phyloP scores from a whole-genome alignment of 2,888 invertebrate genomes.

The Brachyopa scutellaris region DNA sequence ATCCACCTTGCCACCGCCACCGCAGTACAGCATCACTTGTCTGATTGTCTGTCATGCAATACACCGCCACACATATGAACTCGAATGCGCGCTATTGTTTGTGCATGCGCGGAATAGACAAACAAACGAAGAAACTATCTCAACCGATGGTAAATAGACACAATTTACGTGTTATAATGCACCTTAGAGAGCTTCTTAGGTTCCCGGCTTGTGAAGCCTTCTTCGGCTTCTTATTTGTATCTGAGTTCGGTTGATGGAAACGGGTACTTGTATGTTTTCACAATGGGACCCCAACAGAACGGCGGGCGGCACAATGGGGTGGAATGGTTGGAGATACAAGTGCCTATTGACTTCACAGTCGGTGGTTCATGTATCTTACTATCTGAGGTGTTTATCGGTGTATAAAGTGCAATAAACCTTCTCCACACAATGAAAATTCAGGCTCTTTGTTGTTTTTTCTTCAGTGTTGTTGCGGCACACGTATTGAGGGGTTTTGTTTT shows the following conservation, averaged over 20 bases:
- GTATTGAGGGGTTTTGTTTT: not conserved
- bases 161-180: slow-evolving; percentile 69
- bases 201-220: not conserved
- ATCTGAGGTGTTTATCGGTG: slow-evolving; percentile 35
- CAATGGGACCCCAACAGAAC: slow-evolving; percentile 32
- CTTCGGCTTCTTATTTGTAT: slow-evolving; percentile 27
- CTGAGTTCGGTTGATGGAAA: slow-evolving; percentile 10
- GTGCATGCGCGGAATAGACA: slow-evolving; percentile 2
- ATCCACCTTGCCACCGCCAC: slow-evolving; percentile 39
- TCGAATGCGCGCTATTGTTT: not conserved
- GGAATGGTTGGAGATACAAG: slow-evolving; percentile 28
- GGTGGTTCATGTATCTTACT: slow-evolving; percentile 23
- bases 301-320: slow-evolving; percentile 2
- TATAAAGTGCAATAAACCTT: slow-evolving; percentile 52
- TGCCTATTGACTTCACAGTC: slow-evolving; percentile 46
- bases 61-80: slow-evolving; percentile 15
- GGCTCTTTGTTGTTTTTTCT: not conserved
- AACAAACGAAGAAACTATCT: slow-evolving; percentile 6
- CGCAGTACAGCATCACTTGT: slow-evolving; percentile 28
- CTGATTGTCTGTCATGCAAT: too few species aligned
- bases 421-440: slow-evolving; percentile 39
- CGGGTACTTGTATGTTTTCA: slow-evolving; percentile 33
- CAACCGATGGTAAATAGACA: slow-evolving; percentile 46
- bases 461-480: slow-evolving; percentile 4
- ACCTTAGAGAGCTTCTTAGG: slow-evolving; percentile 54